A percentile compares a stretch with the other conserved stretches of the same genome.
Conservation (phyloP, 2,888 invertebrate species). For the Leptura quadrifasciata region DNA sequence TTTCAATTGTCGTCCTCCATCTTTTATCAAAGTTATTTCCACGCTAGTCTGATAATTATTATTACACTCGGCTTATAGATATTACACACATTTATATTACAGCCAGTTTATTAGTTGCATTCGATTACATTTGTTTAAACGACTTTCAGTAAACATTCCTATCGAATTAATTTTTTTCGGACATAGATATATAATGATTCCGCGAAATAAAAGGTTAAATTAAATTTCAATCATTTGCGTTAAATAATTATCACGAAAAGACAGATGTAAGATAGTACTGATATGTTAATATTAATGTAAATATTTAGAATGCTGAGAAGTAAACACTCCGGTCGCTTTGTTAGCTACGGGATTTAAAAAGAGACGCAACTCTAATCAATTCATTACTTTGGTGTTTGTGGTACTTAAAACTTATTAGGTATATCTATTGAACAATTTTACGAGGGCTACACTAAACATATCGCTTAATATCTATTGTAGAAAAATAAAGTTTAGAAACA, state of each 20-base stretch:
- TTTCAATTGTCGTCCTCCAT: too few species aligned
- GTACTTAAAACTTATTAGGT: background rate
- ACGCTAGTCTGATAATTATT: too few species aligned
- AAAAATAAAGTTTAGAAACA: too few species aligned
- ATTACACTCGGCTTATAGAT: too few species aligned
- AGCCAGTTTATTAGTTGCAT: background rate
- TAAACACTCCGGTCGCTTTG: background rate
- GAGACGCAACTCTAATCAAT: background rate
- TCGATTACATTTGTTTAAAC: background rate
- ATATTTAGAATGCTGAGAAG: constrained; percentile 10
- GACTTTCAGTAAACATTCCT: background rate
- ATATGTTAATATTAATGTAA: constrained; percentile 24
- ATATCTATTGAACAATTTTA: too few species aligned
- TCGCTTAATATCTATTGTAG: too few species aligned
- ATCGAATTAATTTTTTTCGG: background rate
- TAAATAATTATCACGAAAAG: constrained; percentile 7
- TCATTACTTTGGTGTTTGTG: background rate
- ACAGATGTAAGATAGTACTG: constrained; percentile 12
- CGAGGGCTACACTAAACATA: too few species aligned
- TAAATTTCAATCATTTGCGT: background rate
- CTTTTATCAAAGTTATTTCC: too few species aligned
- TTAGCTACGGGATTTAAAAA: background rate
- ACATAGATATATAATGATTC: background rate
- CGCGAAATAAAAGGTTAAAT: constrained; percentile 1
- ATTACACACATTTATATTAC: background rate